Base-by-base conservation (phyloP, 2,888 invertebrate species). In the Campaea margaritaria region DNA sequence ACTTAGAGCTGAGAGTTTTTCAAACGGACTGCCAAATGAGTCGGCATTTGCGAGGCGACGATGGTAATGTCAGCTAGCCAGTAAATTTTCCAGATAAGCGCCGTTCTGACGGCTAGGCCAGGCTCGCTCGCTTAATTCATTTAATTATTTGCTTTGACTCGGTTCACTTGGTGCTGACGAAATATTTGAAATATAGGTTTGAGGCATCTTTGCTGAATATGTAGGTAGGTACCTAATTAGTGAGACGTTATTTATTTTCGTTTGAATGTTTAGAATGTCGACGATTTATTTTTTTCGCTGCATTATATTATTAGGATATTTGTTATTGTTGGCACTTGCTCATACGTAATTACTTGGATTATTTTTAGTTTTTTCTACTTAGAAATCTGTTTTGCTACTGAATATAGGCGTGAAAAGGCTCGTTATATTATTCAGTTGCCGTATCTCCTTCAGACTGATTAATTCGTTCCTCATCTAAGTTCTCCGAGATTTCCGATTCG, bases 51-150 rank as follows among this genome's bases (percentile, higher is more conserved):
- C 80, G 79, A 86, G 82, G 86, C 86, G 87, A 80, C 83, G 85
- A 88, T 78, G 84, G 82, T 82, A 85, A 89, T 86, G 90, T 90
- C 91, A 88, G 83, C 81, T 76, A 87, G 85, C 83, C 86, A 88
- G 86, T 90, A 89, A 89, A 90, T 91, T 89, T 85, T 79, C 77
- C 79, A 86, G 90, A 91, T 90, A 90, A 90, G 87, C 87, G 73
- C 76, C 74, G 76, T 82, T 78, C 82, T 80, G 85, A 85, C 86
- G 81, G 75, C 81, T 80, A 82, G 84, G 82, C 82, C 82, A 81
- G 76, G 79, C 80, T 79, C 78, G 73, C 81, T 77, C 81, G 79
- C 79, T 87, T 86, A 87, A 87, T 89, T 86, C 84, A 88, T 89
- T 88, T 84, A 85, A 79, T 84, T 83, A 85, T 87, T 89, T 87